Percentiles rank a stretch among this genome's conserved stretches.
These are phyloP conservation scores for Prosopocoilus inquinatus DNA, from an alignment of 2,888 invertebrate genomes.

Conservation along the genomic window DNA sequence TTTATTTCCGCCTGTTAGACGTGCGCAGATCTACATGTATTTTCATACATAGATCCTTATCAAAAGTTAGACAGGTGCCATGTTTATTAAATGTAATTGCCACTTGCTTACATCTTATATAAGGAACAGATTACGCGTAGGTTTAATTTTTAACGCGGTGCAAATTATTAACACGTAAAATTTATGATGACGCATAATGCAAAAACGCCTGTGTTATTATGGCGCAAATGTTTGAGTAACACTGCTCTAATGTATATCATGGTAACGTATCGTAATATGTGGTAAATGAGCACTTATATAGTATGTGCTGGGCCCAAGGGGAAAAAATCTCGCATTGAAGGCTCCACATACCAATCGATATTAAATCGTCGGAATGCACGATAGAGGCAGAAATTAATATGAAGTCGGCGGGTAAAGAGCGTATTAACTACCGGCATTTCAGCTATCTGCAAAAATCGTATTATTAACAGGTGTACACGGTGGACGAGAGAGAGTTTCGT, in stretches of 20 bases:
- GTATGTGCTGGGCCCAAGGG: slow-evolving; percentile 13
- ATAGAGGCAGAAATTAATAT: slow-evolving; percentile 37
- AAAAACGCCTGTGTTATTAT: too few species aligned
- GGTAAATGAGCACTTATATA: slow-evolving; percentile 15
- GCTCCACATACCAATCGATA: slow-evolving; percentile 32
- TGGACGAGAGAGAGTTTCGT: slow-evolving; percentile 6
- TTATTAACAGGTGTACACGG: slow-evolving; percentile 37
- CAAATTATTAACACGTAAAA: neutral
- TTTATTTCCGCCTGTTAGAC: too few species aligned
- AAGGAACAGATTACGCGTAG: neutral
- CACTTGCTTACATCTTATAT: too few species aligned
- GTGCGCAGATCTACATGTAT: too few species aligned
- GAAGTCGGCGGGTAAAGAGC: slow-evolving; percentile 39
- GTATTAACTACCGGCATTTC: slow-evolving; percentile 42
- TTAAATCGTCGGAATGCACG: slow-evolving; percentile 37
- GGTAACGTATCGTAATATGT: slow-evolving; percentile 10
- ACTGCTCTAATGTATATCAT: slow-evolving; percentile 5
- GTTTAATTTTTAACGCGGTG: neutral
- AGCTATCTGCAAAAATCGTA: slow-evolving; percentile 37
- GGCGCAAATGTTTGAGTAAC: slow-evolving; percentile 4
- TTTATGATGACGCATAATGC: neutral
- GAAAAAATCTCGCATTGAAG: slow-evolving; percentile 23
- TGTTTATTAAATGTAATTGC: too few species aligned
- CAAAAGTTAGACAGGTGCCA: too few species aligned
- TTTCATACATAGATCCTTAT: too few species aligned